Evolutionary conservation across 2,888 invertebrate genomes (phyloP), one percentile per base, ranked within the genome.

Genomic region (Ischnura elegans): DNA sequence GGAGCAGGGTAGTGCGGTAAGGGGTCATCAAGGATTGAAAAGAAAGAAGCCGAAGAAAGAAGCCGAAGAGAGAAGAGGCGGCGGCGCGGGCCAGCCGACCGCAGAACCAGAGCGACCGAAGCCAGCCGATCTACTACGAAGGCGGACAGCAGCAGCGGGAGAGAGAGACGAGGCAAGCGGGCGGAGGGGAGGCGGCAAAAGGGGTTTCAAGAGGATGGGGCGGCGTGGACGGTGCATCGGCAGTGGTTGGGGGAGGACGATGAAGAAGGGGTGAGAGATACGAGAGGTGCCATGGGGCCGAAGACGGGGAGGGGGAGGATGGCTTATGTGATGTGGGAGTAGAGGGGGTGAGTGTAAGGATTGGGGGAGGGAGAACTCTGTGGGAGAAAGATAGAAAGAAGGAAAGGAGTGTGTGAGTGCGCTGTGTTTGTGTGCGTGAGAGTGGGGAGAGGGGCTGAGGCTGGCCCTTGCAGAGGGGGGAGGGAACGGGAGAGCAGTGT

Each of bases 81-180:
- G 76, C 29, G 76, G 6, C 6, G 36, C 2, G 0, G 29, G 29
- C 19, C 2, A 76, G 13, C 76, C 76, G 76, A 76, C 76, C 76
- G 13, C 76, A 76, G 86, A 86, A 45, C 86, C 86, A 46, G 86
- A 86, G 86, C 45, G 86, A 43, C 90, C 90, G 90, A 90, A 90
- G 61, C 61, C 43, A 90, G 90, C 90, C 90, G 90, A 90, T 55
- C 90, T 90, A 90, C 90, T 90, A 90, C 90, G 90, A 90, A 90
- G 86, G 43, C 42, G 42, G 43, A 42, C 6, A 21, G 43, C n/a
- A 36, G 4, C 6, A 21, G 42, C 16, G 36, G 6, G 42, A 13
- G 8, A 21, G 16, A 8, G 85, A 0, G 0, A 46, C 45, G 45
- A 45, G 43, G 45, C 21, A 61, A 55, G 25, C 42, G 51, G 87